Evolutionary conservation across 2,888 invertebrate species (phyloP), one percentile per base, ranked within the genome.

Genomic region (Lydus trimaculatus): DNA sequence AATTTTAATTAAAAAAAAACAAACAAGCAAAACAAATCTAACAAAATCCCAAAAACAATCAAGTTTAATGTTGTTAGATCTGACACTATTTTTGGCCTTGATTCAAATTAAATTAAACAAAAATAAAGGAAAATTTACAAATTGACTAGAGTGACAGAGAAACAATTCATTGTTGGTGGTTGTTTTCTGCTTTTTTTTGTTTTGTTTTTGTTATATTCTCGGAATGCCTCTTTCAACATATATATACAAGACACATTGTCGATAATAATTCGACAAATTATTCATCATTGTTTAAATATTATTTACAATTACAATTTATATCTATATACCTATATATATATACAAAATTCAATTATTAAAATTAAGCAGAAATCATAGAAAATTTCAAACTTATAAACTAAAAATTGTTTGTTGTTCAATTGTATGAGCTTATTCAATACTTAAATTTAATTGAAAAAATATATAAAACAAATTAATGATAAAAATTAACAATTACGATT

Each of bases 91-190:
- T 9, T 48, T 20, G 48, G 20, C 20, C 20, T 20, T 48, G 20
- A 20, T 8, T n/a, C n/a, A n/a, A n/a, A n/a, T n/a, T n/a, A n/a
- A n/a, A n/a, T 17, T 9, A 48, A 48, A 48, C 11, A 20, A 48
- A 48, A 48, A 9, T 11, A 23, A 17, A 48, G 1, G 11, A 8
- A 48, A 75, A n/a, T n/a, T n/a, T n/a, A n/a, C n/a, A n/a, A n/a
- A 76, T 76, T 82, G 82, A 83, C 82, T 83, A 84, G 84, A 82
- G 81, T 78, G 81, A 79, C 78, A 82, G 80, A 82, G 82, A 81
- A 76, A 75, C 1, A 20, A 20, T 48, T n/a, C n/a, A n/a, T n/a
- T 48, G 20, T 48, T 48, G 20, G 7, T 48, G n/a, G n/a, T n/a
- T n/a, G n/a, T n/a, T n/a, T n/a, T n/a, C n/a, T n/a, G n/a, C n/a